These are phyloP conservation scores for Hylomyscus alleni DNA, from an alignment of 2,797 vertebrate species.

Conservation along the genomic window DNA sequence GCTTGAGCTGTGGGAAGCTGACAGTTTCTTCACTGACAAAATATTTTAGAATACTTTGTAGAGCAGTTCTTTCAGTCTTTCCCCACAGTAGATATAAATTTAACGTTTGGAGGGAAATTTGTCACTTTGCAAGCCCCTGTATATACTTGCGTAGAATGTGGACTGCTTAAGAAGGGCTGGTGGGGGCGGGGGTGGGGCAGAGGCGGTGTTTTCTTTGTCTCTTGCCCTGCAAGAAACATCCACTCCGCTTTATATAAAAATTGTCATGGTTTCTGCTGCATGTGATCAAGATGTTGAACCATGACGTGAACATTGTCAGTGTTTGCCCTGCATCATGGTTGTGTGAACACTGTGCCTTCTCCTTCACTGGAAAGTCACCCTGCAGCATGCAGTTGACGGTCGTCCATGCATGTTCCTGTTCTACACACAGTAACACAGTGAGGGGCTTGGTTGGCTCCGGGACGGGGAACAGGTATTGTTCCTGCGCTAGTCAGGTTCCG, in stretches of 20 bases:
- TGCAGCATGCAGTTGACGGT: constrained; percentile 75
- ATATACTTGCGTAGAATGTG: constrained; percentile 68
- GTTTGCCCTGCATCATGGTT: constrained; percentile 55
- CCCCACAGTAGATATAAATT: constrained; percentile 8
- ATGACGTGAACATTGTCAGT: constrained; percentile 41
- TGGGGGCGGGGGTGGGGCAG: not conserved
- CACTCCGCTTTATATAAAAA: constrained; percentile 63
- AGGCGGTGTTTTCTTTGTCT: not conserved
- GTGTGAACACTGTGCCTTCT: constrained; percentile 54
- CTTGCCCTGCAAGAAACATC: not conserved
- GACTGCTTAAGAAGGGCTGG: not conserved
- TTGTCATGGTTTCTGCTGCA: constrained; percentile 80
- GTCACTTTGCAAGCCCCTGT: constrained; percentile 53
- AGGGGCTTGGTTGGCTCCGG: constrained; percentile 66
- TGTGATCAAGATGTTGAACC: constrained; percentile 64
- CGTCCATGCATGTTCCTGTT: constrained; percentile 81
- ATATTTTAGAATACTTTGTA: constrained; percentile 41
- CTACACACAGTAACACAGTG: constrained; percentile 81
- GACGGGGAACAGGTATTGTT: constrained; percentile 82
- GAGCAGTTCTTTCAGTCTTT: not conserved
- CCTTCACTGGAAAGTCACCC: constrained; percentile 73
- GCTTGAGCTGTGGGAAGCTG: not conserved
- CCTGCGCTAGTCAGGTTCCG: constrained; percentile 86
- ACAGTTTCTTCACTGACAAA: constrained; percentile 49
- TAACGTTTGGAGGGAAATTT: constrained; percentile 14